Base-by-base conservation (phyloP, 2,888 invertebrate species). In the Aspidiotus destructor region DNA sequence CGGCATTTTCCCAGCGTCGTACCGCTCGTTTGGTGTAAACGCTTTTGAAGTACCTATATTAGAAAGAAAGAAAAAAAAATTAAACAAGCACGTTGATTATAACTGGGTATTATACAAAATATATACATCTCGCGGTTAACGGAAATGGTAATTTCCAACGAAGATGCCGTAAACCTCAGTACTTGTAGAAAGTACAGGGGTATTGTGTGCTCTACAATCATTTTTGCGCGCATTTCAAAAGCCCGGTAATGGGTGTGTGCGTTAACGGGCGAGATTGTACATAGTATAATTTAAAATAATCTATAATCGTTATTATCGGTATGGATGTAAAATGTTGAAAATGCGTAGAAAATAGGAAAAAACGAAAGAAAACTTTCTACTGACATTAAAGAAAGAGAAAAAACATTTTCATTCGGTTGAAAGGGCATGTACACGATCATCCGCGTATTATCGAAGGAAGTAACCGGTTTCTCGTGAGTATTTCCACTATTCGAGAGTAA, bases 221-320 rank as follows among this genome's bases (percentile, higher is more conserved):
- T 28, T 28, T 28, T 28, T 28, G 28, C 28, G 28, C 28, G 28
- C 28, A 28, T 28, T 28, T 28, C 28, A 28, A 28, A 28, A 28
- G 28, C 28, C 5, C 28, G 28, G 28, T 28, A 28, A 28, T 28
- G 28, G 28, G 28, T 28, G 28, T 28, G 28, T 28, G 28, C 28
- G 28, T 28, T 28, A 28, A 28, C 28, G 5, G 28, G 28, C 28
- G 28, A 48, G 48, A n/a, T n/a, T 48, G 48, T 48, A 28, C 28
- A n/a, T n/a, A 48, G 11, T 48, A 48, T 48, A 48, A 48, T 48
- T 48, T 48, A 48, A 48, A 48, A 48, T 48, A 48, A 48, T n/a
- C 48, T 48, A 48, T 11, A n/a, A 48, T 48, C 48, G 48, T 48
- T n/a, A n/a, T 48, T 48, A 48, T 48, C 48, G 48, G 11, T n/a